phyloP scores from a whole-genome alignment of 2,888 invertebrate genomes.

The Acanthosepion pharaonis region DNA sequence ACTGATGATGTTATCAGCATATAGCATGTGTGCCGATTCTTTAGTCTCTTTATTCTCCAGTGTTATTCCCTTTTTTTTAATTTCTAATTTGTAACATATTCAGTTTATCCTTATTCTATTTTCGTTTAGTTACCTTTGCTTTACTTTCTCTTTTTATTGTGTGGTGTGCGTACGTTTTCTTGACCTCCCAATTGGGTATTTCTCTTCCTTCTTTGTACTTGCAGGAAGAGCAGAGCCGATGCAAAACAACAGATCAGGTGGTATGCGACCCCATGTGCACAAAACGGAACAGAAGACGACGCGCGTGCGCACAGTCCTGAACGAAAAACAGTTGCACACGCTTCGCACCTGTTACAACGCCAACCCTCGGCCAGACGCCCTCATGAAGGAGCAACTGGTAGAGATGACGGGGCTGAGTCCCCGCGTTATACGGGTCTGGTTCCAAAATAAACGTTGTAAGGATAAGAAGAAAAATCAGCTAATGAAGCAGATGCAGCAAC shows the following conservation, averaged over 20 bases:
- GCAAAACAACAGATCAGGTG: slow-evolving; percentile 58
- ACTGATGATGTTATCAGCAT: too few species aligned
- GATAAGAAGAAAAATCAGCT: slow-evolving; percentile 86
- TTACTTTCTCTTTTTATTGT: too few species aligned
- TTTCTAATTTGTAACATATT: too few species aligned
- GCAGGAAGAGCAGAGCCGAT: slow-evolving; percentile 63
- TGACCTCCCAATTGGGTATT: background rate
- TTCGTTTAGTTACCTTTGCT: too few species aligned
- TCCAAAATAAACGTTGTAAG: slow-evolving; percentile 81
- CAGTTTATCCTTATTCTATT: too few species aligned
- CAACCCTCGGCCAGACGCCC: slow-evolving; percentile 97
- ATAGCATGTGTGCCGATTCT: too few species aligned
- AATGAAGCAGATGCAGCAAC: slow-evolving; percentile 97
- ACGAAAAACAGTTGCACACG: slow-evolving; percentile 98
- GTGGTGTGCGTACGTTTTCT: background rate
- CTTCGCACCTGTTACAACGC: slow-evolving; percentile 97
- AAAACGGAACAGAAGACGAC: slow-evolving; percentile 85
- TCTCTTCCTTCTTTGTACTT: slow-evolving; percentile 45
- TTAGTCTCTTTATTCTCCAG: too few species aligned
- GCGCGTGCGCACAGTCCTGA: slow-evolving; percentile 97
- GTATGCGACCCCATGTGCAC: slow-evolving; percentile 56
- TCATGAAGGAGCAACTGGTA: slow-evolving; percentile 99
- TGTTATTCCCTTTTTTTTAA: too few species aligned
- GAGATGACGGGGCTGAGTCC: slow-evolving; percentile 99
- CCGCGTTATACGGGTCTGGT: slow-evolving; percentile 98